phyloP scores from a whole-genome alignment of 1,140 invertebrate species.

The Patella vulgata region DNA sequence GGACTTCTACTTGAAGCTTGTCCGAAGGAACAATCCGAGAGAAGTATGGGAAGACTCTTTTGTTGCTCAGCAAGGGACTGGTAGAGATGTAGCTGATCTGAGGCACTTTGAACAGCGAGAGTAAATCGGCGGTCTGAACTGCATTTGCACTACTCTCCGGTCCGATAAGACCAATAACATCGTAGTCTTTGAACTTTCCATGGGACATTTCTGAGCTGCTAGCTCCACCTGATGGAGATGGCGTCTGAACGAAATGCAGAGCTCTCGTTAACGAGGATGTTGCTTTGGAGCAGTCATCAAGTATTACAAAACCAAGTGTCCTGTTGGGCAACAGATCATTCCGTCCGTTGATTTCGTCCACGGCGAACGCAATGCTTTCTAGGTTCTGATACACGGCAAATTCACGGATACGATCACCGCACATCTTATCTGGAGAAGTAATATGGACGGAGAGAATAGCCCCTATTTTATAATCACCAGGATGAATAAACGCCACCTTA shows the following conservation, averaged over 20 bases:
- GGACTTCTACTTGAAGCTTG: conserved; percentile 61
- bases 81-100: conserved; percentile 60
- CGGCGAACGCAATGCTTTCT: conserved; percentile 82
- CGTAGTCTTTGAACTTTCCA: conserved; percentile 56
- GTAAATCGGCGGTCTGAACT: conserved; percentile 73
- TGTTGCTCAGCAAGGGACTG: conserved; percentile 25
- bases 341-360: conserved; percentile 77
- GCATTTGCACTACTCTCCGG: conserved; percentile 71
- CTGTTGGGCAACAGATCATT: conserved; percentile 70
- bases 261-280: conserved; percentile 81
- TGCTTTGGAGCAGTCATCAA: conserved; percentile 81
- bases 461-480: conserved; percentile 9
- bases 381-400: conserved; percentile 74
- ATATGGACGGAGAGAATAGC: conserved; percentile 6
- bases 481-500: neutral
- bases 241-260: conserved; percentile 74
- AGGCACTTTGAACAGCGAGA: conserved; percentile 74
- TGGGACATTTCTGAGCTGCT: neutral
- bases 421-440: neutral
- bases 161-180: conserved; percentile 26
- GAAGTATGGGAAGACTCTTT: conserved; percentile 32
- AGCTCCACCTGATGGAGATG: too few relatives aligned
- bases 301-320: conserved; percentile 76
- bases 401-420: neutral
- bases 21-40: conserved; percentile 37